phyloP scores from a whole-genome alignment of 2,888 invertebrate species.

The Thera britannica region DNA sequence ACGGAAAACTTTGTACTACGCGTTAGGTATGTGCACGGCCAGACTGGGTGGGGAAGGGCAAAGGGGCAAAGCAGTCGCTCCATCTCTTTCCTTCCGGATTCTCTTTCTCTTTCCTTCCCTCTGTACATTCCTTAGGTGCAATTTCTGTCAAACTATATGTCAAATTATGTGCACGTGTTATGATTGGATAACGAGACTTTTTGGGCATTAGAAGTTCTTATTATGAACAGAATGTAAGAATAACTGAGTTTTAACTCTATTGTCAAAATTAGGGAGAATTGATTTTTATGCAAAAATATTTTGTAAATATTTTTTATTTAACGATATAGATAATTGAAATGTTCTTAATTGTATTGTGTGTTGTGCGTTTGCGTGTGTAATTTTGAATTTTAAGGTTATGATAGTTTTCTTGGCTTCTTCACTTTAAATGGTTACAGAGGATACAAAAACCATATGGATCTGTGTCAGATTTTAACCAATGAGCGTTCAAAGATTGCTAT shows the following conservation, averaged over 20 bases:
- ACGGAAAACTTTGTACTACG: no score
- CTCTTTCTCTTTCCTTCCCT: no score
- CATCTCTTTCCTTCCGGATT: no score
- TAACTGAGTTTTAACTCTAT: neutral
- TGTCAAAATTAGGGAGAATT: slow-evolving; percentile 23
- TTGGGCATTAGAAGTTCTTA: no score
- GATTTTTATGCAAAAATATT: slow-evolving; percentile 18
- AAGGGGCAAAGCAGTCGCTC: no score
- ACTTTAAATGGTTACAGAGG: neutral
- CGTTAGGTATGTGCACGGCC: no score
- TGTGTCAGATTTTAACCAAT: neutral
- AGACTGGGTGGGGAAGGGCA: no score
- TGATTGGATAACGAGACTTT: no score
- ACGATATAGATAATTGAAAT: slow-evolving; percentile 19
- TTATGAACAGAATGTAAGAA: no score
- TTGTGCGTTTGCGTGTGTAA: slow-evolving; percentile 18
- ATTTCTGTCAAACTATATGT: no score
- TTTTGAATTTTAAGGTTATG: neutral
- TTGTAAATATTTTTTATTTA: slow-evolving; percentile 30
- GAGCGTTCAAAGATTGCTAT: neutral
- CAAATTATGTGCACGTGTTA: no score
- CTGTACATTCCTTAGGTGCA: no score
- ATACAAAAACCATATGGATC: neutral
- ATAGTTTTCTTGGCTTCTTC: neutral
- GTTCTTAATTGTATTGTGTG: slow-evolving; percentile 18